Evolutionary conservation across 1,140 invertebrate species (phyloP).

Genomic region (Brachystomella parvula): DNA sequence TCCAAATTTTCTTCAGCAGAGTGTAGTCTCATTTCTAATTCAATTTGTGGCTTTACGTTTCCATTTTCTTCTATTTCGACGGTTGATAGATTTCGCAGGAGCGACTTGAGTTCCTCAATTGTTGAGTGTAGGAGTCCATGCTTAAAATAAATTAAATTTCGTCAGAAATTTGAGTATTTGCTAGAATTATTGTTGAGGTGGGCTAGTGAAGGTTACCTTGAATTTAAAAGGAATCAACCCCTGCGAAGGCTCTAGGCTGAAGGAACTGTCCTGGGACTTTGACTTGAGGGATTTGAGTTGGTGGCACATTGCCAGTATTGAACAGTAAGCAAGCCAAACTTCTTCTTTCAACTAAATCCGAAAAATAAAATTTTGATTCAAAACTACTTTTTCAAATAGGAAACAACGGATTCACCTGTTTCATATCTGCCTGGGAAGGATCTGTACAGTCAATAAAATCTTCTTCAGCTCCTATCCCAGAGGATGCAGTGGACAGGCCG

Average conservation of each 20-base stretch:
- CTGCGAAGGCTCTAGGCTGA: slow-evolving; percentile 32
- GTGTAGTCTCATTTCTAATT: slow-evolving; percentile 47
- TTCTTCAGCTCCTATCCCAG: slow-evolving; percentile 39
- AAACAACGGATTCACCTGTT: slow-evolving; percentile 29
- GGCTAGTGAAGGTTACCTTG: slow-evolving; percentile 29
- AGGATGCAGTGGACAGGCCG: slow-evolving; percentile 35
- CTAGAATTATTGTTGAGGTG: too few species aligned
- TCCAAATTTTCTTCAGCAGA: slow-evolving; percentile 54
- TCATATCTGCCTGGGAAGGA: slow-evolving; percentile 28
- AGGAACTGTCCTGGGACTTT: slow-evolving; percentile 28
- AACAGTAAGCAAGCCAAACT: slow-evolving; percentile 45
- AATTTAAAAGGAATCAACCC: slow-evolving; percentile 26
- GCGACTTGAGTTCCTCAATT: slow-evolving; percentile 44
- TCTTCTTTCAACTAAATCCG: slow-evolving; percentile 47
- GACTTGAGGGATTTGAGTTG: slow-evolving; percentile 40
- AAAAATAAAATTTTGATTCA: slow-evolving; percentile 6
- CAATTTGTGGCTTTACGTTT: slow-evolving; percentile 45
- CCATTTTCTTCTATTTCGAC: slow-evolving; percentile 46
- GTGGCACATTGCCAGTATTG: slow-evolving; percentile 45
- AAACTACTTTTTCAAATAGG: not conserved
- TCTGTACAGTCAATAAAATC: slow-evolving; percentile 45
- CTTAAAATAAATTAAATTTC: slow-evolving; percentile 39
- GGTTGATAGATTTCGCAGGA: slow-evolving; percentile 42
- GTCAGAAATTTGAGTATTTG: too few species aligned
- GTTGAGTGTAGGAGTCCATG: slow-evolving; percentile 45